Base-by-base conservation (phyloP, 2,797 vertebrate species). In the Cygnus olor region DNA sequence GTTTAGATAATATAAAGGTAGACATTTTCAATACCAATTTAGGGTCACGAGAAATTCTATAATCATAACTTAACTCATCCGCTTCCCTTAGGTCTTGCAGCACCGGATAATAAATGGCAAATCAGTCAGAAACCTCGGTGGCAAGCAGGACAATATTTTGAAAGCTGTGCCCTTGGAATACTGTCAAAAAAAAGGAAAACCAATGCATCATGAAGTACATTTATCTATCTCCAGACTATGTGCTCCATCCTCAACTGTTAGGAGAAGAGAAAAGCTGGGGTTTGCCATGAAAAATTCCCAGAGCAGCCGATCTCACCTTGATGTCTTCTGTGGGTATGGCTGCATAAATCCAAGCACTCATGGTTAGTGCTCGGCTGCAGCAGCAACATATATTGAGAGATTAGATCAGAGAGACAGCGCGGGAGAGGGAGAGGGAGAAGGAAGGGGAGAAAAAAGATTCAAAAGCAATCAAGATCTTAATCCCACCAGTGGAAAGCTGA, bases 141-240 rank as follows among this genome's bases (percentile, higher is more conserved):
- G 24, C 34, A 6, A 53, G 58, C 42, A 64, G 81, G 85, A 42
- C 63, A 38, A 3, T 4, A 6, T 45, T 81, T 77, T 69, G 86
- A 88, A 66, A 89, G 65, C 88, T 70, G 27, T 80, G 94, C 72
- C 95, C 94, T 95, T 93, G 89, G 90, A 38, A 66, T 66, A 53
- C 45, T 47, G 73, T 93, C 78, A 57, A 68, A 89, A 56, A 56
- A 57, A 47, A 66, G 63, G 74, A 58, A 93, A 93, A 49, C 60
- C 65, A 81, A 85, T 82, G 79, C 70, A 64, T 56, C 24, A 3
- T 24, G 63, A 88, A 78, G 81, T 57, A 66, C 82, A 74, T 76
- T 73, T 76, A 57, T 81, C 76, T 74, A 91, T 49, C 63, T 65
- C 60, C 54, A 3, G 32, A 19, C 36, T 72, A 64, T 38, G 47